A percentile compares a stretch with the other conserved stretches of the same genome.
These are phyloP conservation scores for Agelas oroides DNA, from an alignment of 37 sponge, comb jelly and placozoan species.

Conservation along the genomic window DNA sequence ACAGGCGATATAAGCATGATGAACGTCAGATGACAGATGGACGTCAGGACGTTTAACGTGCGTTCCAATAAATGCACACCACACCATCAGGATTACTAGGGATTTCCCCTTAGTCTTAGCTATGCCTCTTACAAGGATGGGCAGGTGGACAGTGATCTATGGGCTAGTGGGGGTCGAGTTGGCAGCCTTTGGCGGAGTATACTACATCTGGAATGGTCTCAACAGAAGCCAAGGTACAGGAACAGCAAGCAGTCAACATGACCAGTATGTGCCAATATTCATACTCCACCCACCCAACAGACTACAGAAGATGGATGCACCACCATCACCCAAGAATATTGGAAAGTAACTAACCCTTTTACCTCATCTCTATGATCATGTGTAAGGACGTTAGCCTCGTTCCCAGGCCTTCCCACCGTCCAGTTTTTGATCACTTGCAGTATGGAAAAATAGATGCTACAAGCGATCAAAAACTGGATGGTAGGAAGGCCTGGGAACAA, in stretches of 20 bases:
- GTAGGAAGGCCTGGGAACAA: no score
- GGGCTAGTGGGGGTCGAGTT: slow-evolving; percentile 55
- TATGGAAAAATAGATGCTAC: no score
- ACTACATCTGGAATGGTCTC: slow-evolving; percentile 58
- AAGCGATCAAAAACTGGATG: no score
- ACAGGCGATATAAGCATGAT: no score
- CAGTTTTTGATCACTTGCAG: no score
- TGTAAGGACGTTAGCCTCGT: no score
- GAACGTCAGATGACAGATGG: no score
- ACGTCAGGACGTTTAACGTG: no score
- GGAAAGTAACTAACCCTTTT: background rate
- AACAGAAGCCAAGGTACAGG: slow-evolving; percentile 70
- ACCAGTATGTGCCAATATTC: background rate
- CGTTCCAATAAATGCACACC: slow-evolving; percentile 23
- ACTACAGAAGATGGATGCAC: slow-evolving; percentile 60
- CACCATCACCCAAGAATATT: slow-evolving; percentile 46
- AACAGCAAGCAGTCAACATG: background rate
- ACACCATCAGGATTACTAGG: background rate
- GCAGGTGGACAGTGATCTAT: slow-evolving; percentile 60
- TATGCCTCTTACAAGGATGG: slow-evolving; percentile 72
- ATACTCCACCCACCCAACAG: slow-evolving; percentile 5
- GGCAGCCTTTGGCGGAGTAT: slow-evolving; percentile 33
- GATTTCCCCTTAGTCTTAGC: no score
- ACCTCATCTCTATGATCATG: no score
- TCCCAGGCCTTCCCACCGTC: no score